A percentile compares a stretch with the other conserved stretches of the same genome.
These are phyloP conservation scores for Onychostruthus taczanowskii DNA, from an alignment of 2,113 vertebrate species.

Conservation along the genomic window DNA sequence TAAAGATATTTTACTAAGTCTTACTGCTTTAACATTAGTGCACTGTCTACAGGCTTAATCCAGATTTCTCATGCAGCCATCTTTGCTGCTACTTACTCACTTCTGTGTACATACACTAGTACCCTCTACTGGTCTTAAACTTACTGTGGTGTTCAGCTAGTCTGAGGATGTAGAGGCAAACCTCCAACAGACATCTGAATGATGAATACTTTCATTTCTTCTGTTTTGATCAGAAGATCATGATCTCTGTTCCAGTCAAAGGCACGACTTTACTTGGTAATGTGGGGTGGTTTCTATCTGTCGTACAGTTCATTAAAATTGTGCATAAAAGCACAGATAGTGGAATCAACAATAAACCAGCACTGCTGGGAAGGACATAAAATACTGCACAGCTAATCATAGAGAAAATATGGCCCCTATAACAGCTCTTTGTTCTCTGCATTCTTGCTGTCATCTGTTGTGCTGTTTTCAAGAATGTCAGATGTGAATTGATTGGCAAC, in stretches of 20 bases:
- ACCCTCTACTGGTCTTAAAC: slow-evolving; percentile 49
- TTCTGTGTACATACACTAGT: neutral
- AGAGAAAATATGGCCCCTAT: slow-evolving; percentile 14
- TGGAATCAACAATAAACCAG: slow-evolving; percentile 16
- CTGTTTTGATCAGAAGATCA: neutral
- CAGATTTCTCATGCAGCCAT: slow-evolving; percentile 10
- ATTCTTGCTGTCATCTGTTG: slow-evolving; percentile 30
- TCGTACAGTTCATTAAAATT: slow-evolving; percentile 34
- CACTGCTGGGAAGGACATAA: slow-evolving; percentile 27
- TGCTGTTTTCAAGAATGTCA: slow-evolving; percentile 8
- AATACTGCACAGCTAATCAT: slow-evolving; percentile 12
- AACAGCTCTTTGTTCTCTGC: slow-evolving; percentile 23
- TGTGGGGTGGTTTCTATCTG: neutral
- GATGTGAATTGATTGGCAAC: slow-evolving; percentile 28
- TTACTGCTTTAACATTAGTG: neutral
- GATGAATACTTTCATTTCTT: neutral
- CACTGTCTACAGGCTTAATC: neutral
- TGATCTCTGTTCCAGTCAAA: neutral
- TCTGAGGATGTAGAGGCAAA: neutral
- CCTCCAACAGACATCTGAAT: neutral
- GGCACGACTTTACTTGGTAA: neutral
- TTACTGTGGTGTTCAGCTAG: neutral
- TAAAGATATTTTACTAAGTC: neutral
- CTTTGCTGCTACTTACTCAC: neutral
- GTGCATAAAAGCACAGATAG: neutral